Evolutionary conservation across 1,140 invertebrate species (phyloP).

Genomic region (Cyrtorhinus lividipennis): DNA sequence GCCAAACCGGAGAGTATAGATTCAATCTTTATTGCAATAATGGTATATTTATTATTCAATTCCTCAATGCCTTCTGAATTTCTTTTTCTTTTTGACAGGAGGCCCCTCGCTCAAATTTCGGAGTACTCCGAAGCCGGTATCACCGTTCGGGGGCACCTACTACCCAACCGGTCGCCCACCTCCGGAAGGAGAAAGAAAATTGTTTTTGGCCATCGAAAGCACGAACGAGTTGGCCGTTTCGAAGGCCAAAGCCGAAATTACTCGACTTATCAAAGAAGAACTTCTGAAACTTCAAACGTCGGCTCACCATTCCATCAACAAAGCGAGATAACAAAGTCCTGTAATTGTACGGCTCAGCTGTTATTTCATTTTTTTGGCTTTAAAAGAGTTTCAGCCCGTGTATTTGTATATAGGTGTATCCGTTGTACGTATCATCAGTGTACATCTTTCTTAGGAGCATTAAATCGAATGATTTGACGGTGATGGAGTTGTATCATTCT

Average conservation of each 20-base stretch:
- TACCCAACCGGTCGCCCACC: conserved; percentile 75
- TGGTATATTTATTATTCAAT: no score
- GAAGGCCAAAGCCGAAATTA: conserved; percentile 97
- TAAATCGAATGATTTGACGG: no score
- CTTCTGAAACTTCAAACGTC: conserved; percentile 81
- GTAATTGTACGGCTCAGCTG: conserved; percentile 34
- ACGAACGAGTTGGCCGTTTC: conserved; percentile 92
- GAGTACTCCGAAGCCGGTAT: conserved; percentile 98
- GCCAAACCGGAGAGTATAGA: no score
- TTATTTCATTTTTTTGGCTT: neutral
- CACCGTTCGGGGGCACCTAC: conserved; percentile 94
- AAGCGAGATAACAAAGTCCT: conserved; percentile 89
- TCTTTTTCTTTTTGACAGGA: no score
- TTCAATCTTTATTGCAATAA: no score
- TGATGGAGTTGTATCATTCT: no score
- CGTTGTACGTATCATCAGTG: no score
- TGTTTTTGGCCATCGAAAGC: conserved; percentile 98
- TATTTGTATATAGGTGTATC: no score
- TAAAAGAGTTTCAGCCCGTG: neutral
- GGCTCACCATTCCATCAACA: conserved; percentile 72
- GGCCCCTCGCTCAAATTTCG: conserved; percentile 90
- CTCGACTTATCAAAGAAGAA: conserved; percentile 94
- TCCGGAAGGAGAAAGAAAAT: conserved; percentile 88
- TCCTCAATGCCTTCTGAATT: no score
- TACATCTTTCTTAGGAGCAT: no score